Base-by-base conservation (phyloP, 2,113 vertebrate genomes). In the Coturnix japonica region DNA sequence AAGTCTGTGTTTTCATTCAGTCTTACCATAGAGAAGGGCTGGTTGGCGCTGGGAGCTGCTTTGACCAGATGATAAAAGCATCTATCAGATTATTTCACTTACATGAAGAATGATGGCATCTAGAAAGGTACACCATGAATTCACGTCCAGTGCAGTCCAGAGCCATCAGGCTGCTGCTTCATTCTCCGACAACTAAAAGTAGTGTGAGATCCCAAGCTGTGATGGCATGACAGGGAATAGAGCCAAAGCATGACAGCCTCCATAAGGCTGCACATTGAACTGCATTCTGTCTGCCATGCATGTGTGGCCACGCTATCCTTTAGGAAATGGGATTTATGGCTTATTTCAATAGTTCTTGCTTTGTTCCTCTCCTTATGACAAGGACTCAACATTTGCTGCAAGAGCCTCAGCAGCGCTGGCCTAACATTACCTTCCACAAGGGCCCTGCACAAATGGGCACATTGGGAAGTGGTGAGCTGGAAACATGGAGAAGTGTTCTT, bases 381-480 rank as follows among this genome's bases (percentile, higher is more conserved):
- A 33, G 33, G 47, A 53, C 41, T 25, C 2, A 0, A n/a, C 6
- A 7, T n/a, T 56, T 80, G 72, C 60, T 66, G 41, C 37, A 49
- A 17, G 46, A 53, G 15, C 20, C 43, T 28, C 3, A 2, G 46
- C n/a, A 54, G n/a, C 4, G 15, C 64, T 65, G 16, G n/a, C 49
- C 35, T 54, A 6, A 16, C 81, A 37, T 43, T 20, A 33, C 21
- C 21, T 59, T 70, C 46, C 67, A 17, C 31, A 41, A 33, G 51
- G 46, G 0, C 47, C 9, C 25, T 5, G 22, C 5, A 13, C 19
- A 22, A 57, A 22, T 21, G 46, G 41, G 9, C 31, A 9, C 0
- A 3, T n/a, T 3, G 4, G 41, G 9, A 15, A 64, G 54, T 1
- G 11, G 18, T 4, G 25, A 83, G 65, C 54, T 57, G 72, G 33